Percentiles rank a stretch among this genome's conserved stretches.
Conservation (phyloP, 2,113 vertebrate genomes). For the Burhinus bistriatus region DNA sequence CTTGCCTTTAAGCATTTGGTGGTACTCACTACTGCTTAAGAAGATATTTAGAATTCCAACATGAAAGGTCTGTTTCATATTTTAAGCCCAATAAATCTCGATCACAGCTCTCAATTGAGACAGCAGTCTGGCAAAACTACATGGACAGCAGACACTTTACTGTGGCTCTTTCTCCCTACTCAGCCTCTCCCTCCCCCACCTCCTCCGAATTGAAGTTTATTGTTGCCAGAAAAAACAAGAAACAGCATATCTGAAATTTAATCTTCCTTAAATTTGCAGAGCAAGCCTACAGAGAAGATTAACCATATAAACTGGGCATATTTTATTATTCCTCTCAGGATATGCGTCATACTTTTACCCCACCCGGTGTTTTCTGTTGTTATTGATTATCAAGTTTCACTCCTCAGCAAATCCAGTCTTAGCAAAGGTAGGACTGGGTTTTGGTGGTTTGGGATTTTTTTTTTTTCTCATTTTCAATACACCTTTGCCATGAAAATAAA, state of each 20-base stretch:
- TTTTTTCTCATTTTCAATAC: neutral
- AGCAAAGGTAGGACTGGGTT: neutral
- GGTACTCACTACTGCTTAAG: constrained; percentile 66
- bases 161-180: constrained; percentile 17
- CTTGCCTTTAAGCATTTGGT: constrained; percentile 62
- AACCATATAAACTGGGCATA: neutral
- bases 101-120: constrained; percentile 62
- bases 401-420: neutral
- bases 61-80: constrained; percentile 70
- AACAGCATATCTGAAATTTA: constrained; percentile 55
- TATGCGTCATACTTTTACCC: neutral
- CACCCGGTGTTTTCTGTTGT: neutral
- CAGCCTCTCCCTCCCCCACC: constrained; percentile 40
- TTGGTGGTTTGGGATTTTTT: no score
- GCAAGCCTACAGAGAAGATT: constrained; percentile 37
- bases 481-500: neutral
- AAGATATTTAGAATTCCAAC: constrained; percentile 72
- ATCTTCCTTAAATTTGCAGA: constrained; percentile 51
- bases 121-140: constrained; percentile 67
- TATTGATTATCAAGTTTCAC: neutral
- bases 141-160: constrained; percentile 56
- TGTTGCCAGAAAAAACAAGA: constrained; percentile 67
- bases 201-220: constrained; percentile 27
- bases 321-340: neutral
- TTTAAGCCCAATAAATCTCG: constrained; percentile 70